phyloP scores from a whole-genome alignment of 30 jellyfish, hydroid and myxozoan species.

The Aurelia aurita complex sp. Pacific region DNA sequence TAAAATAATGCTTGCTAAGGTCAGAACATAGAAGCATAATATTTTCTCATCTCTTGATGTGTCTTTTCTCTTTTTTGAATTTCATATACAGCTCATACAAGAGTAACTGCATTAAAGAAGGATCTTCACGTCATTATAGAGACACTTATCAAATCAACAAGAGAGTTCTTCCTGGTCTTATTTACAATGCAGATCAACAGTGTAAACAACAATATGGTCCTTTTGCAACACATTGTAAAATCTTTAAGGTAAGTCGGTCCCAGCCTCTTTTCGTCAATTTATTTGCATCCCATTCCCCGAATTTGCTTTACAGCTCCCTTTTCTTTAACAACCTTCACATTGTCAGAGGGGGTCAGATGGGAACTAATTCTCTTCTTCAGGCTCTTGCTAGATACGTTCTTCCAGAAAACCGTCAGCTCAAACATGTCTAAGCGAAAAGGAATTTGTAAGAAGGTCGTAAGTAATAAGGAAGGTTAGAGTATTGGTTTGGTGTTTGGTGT shows the following conservation, averaged over 20 bases:
- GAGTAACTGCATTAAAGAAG: constrained; percentile 73
- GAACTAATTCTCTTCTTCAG: not conserved
- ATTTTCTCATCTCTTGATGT: no score
- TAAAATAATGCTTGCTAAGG: no score
- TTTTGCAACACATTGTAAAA: constrained; percentile 86
- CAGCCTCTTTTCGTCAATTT: no score
- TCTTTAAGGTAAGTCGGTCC: constrained; percentile 70
- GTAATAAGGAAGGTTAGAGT: no score
- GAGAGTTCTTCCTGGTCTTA: constrained; percentile 75
- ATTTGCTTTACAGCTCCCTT: no score
- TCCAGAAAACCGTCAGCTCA: no score
- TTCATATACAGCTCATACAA: constrained; percentile 66
- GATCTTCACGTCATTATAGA: constrained; percentile 23
- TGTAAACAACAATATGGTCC: constrained; percentile 89
- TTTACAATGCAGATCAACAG: constrained; percentile 90
- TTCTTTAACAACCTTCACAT: no score
- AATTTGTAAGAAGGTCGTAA: no score
- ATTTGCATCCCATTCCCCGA: not conserved
- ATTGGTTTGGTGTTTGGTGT: no score
- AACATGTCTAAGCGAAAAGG: no score
- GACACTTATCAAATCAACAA: constrained; percentile 18
- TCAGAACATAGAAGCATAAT: no score
- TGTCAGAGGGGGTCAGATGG: not conserved
- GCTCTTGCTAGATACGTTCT: not conserved
- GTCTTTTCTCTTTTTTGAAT: no score